Base-by-base conservation (phyloP, 2,113 vertebrate species). In the Columbina picui region DNA sequence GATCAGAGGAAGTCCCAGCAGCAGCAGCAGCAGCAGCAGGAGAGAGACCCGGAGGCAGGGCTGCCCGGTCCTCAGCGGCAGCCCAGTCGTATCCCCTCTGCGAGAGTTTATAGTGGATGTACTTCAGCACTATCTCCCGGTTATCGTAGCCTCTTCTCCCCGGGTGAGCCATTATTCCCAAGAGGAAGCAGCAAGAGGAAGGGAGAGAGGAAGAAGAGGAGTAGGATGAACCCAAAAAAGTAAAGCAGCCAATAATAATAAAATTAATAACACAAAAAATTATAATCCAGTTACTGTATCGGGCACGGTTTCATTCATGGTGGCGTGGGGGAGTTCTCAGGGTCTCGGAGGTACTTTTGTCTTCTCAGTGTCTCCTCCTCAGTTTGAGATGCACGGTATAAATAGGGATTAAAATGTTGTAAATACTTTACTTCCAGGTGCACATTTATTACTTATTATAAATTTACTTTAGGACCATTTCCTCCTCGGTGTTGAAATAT, bases 81-180 rank as follows among this genome's bases (percentile, higher is more conserved):
- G 98, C 97, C 98, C 98, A 98, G 92, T 98, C 98, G 77, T 98
- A 98, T 94, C 98, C 98, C 87, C 98, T 97, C 97, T 98, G 98
- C 8, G 98, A 97, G 92, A 98, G 98, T 96, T 98, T 98, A 96
- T 98, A 98, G 96, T 98, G 98, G 97, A 98, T 98, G 96, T 98
- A 98, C 94, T 98, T 98, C 95, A 98, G 94, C 96, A 98, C 98
- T 83, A 98, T 98, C 94, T 98, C 98, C 60, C 98, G 98, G 97
- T 98, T 98, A 89, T 98, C 98, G 45, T 98, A 98, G 90, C 97
- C 98, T 96, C 98, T 97, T 97, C 97, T 96, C 96, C 97, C 98
- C 25, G 98, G 97, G 53, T 98, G 97, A 97, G 98, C 98, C 98
- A 98, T 98, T 87, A 95, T 98, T 87, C 92, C 96, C 92, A 88